A percentile compares a stretch with the other conserved stretches of the same genome.
These are phyloP conservation scores for Podocnemis expansa DNA, from an alignment of 2,113 vertebrate genomes.

Conservation along the genomic window DNA sequence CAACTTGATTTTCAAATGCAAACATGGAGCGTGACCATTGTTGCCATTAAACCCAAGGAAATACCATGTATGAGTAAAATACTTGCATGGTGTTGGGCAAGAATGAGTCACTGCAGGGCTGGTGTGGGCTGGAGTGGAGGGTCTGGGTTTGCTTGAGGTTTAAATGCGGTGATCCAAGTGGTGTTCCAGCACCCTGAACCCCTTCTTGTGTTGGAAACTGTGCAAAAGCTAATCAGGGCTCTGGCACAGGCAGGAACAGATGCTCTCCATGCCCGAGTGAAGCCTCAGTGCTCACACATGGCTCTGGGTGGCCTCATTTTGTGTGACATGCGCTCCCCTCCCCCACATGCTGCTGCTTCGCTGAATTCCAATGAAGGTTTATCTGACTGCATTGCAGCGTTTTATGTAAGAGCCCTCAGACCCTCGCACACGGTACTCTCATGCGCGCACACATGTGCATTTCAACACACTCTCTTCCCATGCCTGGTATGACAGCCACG, in stretches of 20 bases:
- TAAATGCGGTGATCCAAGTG: not conserved
- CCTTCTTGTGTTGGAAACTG: not conserved
- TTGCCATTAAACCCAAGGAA: not conserved
- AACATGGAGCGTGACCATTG: not conserved
- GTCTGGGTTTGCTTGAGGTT: not conserved
- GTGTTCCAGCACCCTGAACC: not conserved
- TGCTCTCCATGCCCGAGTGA: not conserved
- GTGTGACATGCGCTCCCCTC: not conserved
- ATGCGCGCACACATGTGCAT: not conserved
- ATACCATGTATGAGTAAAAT: not conserved
- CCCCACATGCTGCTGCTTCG: not conserved
- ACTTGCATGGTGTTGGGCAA: not conserved
- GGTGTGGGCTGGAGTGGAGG: no score
- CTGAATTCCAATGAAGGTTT: not conserved
- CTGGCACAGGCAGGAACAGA: not conserved
- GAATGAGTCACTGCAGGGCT: not conserved
- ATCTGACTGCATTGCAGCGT: slow-evolving; percentile 65
- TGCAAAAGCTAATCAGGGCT: not conserved
- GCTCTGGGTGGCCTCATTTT: not conserved
- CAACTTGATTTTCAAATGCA: not conserved
- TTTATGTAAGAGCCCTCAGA: slow-evolving; percentile 58
- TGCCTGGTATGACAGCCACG: not conserved
- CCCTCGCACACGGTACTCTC: not conserved
- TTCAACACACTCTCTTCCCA: not conserved
- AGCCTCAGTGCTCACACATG: not conserved